phyloP scores from a whole-genome alignment of 2,888 invertebrate genomes.

The Tiliacea citrago region DNA sequence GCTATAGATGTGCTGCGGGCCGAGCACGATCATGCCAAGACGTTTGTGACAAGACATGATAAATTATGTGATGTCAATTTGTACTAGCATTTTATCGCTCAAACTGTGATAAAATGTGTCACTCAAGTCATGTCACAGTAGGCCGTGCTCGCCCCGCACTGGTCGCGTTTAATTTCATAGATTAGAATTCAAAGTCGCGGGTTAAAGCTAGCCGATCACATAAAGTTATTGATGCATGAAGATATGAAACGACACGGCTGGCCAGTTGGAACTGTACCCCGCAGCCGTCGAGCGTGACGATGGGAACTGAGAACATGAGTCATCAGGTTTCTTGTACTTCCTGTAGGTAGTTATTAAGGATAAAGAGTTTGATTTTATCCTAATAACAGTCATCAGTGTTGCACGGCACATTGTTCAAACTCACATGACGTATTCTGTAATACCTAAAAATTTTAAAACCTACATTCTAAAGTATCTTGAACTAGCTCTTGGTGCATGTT shows the following conservation, averaged over 20 bases:
- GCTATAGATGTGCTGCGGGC: no score
- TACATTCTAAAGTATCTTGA: no score
- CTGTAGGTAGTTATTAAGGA: neutral
- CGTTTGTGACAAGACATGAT: no score
- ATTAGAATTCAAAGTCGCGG: neutral
- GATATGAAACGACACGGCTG: constrained; percentile 20
- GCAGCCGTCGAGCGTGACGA: constrained; percentile 28
- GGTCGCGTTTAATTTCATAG: neutral
- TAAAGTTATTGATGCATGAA: constrained; percentile 27
- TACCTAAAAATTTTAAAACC: no score
- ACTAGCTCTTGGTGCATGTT: no score
- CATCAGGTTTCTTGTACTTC: constrained; percentile 53
- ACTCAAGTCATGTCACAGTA: no score
- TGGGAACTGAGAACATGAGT: constrained; percentile 39
- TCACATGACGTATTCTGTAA: no score
- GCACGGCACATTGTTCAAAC: neutral
- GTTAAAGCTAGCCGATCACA: constrained; percentile 4
- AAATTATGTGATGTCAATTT: no score
- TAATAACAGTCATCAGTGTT: neutral
- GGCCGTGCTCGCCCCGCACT: no score
- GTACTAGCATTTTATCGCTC: no score
- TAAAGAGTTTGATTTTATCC: neutral
- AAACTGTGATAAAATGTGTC: no score
- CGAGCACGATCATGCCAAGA: no score
- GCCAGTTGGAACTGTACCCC: constrained; percentile 29